These are phyloP conservation scores for Hirundichthys speculiger DNA, from an alignment of 2,113 vertebrate species.

Conservation along the genomic window DNA sequence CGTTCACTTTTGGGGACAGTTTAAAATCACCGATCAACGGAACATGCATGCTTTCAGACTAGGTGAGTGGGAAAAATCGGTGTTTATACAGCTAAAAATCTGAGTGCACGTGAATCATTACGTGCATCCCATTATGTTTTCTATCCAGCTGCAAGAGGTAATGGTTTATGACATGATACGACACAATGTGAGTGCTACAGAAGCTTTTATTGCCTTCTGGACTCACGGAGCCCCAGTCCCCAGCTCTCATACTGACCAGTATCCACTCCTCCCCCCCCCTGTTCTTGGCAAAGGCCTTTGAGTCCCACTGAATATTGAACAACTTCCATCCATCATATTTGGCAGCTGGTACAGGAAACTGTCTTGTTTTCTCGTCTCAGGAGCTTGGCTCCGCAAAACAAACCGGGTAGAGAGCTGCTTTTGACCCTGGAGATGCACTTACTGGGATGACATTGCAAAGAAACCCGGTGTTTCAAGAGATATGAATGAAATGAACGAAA, in stretches of 20 bases:
- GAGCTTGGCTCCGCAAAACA: neutral
- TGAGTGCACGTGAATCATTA: too few relatives aligned
- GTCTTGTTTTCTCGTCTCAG: neutral
- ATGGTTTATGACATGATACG: neutral
- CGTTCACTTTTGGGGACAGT: too few relatives aligned
- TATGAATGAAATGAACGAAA: conserved; percentile 8
- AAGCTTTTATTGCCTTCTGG: neutral
- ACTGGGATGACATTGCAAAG: neutral
- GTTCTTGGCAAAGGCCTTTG: neutral
- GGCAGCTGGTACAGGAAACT: neutral
- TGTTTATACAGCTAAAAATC: too few relatives aligned
- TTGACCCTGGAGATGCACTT: neutral
- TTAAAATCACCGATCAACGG: too few relatives aligned
- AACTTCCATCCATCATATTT: conserved; percentile 2
- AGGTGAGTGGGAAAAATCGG: too few relatives aligned
- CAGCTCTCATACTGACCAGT: neutral
- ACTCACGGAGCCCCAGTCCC: neutral
- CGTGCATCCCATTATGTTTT: neutral
- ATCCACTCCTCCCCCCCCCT: neutral
- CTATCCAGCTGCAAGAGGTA: neutral
- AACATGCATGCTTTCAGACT: too few relatives aligned
- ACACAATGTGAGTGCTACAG: neutral
- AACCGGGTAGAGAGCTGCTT: neutral
- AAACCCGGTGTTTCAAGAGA: neutral
- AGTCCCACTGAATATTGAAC: conserved; percentile 2